These are phyloP conservation scores for Poeciliopsis infans DNA, from an alignment of 2,797 vertebrate species.

Conservation along the genomic window DNA sequence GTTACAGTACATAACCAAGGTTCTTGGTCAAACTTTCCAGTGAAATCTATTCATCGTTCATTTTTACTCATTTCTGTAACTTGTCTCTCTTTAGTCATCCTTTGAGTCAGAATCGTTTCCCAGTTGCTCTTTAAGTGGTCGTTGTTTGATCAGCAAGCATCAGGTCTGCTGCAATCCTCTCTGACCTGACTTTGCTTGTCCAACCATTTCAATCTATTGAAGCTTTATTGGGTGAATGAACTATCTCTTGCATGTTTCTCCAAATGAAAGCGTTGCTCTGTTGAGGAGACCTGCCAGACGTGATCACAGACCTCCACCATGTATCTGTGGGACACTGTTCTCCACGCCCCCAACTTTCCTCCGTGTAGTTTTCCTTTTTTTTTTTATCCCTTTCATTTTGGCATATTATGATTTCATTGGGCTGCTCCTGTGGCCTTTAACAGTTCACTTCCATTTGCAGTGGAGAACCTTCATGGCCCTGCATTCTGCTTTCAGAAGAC, in stretches of 20 bases:
- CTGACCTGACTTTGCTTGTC: conserved; percentile 45
- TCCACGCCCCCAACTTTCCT: conserved; percentile 8
- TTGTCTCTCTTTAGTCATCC: neutral
- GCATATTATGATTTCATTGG: conserved; percentile 95
- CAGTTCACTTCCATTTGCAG: conserved; percentile 91
- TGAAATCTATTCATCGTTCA: neutral
- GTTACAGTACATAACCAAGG: neutral
- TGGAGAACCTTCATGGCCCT: conserved; percentile 83
- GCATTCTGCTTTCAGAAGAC: conserved; percentile 81
- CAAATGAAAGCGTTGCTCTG: conserved; percentile 81
- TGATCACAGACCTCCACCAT: conserved; percentile 61
- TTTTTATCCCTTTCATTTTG: conserved; percentile 53
- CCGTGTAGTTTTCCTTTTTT: conserved; percentile 1
- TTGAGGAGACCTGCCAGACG: conserved; percentile 55
- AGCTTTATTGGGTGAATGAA: conserved; percentile 77
- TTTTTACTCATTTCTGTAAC: conserved; percentile 4
- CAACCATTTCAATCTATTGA: conserved; percentile 83
- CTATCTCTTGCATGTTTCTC: conserved; percentile 64
- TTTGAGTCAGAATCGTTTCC: conserved; percentile 30
- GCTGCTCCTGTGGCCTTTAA: conserved; percentile 91
- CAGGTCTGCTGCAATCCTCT: conserved; percentile 41
- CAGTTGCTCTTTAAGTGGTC: conserved; percentile 15
- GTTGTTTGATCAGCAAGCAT: conserved; percentile 11
- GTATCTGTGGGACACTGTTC: conserved; percentile 57
- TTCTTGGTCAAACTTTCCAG: neutral